Base-by-base conservation (phyloP, 2,113 vertebrate species). In the Triplophysa tibetana region DNA sequence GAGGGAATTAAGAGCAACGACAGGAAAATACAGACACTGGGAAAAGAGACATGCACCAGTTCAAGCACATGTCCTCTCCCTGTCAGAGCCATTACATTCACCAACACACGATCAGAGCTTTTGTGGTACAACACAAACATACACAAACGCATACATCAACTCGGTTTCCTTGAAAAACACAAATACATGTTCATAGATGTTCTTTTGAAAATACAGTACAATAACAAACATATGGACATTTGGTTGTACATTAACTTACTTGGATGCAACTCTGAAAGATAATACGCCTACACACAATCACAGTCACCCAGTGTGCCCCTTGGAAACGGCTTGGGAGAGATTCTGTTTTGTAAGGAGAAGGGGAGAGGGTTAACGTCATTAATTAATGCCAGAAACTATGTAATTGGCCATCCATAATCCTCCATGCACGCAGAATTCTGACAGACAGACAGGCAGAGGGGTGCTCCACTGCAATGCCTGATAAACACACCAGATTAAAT, bases 341-440 rank as follows among this genome's bases (percentile, higher is more conserved):
- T 73, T 61, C 77, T 86, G 86, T 89, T 90, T 88, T 83, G 82
- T 90, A 90, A 85, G 85, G 75, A 91, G 92, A 90, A 88, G 88
- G 83, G 68, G 84, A 89, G 87, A 87, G 82, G 79, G 87, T 82
- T 92, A 93, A 89, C 88, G 85, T 91, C 82, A 86, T 90, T 85
- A 87, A 88, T 93, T 91, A 89, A 85, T 89, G 91, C 87, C 93
- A 93, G 89, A 91, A 92, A 88, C 89, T 63, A 92, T 94, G 88
- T 92, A 93, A 91, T 92, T 93, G 90, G 89, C 91, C 91, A 93
- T 94, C 91, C 91, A 93, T 94, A 93, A 93, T 92, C 91, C 86
- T 87, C 90, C 89, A 90, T 88, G 92, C 89, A 84, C 83, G 88
- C 87, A 90, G 76, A 26, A 79, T 86, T 90, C 70, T 91, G 92